Evolutionary conservation across 2,888 invertebrate species (phyloP).

Genomic region (Deroplatys truncata): DNA sequence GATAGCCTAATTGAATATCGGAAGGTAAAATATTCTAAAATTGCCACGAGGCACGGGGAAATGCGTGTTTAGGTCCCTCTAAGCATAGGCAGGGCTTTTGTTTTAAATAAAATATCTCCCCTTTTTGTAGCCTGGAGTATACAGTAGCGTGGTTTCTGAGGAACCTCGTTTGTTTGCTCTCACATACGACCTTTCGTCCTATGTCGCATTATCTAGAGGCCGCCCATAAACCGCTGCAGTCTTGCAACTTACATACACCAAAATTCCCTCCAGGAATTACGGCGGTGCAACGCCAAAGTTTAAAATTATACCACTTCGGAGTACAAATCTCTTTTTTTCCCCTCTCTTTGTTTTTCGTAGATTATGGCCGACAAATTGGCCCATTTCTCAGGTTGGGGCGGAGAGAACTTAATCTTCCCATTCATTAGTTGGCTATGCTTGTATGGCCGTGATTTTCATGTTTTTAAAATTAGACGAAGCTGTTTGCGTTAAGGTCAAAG

Average conservation of each 20-base stretch:
- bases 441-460: too few species aligned
- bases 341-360: not conserved
- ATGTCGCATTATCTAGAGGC: not conserved
- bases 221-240: not conserved
- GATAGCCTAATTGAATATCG: too few species aligned
- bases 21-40: too few species aligned
- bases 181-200: not conserved
- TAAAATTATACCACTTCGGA: not conserved
- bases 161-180: not conserved
- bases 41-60: too few species aligned
- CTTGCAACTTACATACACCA: not conserved
- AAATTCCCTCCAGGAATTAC: not conserved
- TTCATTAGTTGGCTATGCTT: too few species aligned
- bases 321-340: not conserved
- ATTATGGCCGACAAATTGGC: not conserved
- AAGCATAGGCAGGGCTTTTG: not conserved
- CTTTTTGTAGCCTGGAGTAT: not conserved
- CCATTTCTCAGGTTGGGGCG: not conserved
- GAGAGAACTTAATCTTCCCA: too few species aligned
- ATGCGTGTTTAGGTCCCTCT: not conserved
- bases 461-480: too few species aligned
- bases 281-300: not conserved
- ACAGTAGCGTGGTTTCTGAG: not conserved
- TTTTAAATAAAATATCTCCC: not conserved
- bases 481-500: too few species aligned